Percentiles rank a stretch among this genome's conserved stretches.
These are phyloP conservation scores for Perognathus longimembris DNA, from an alignment of 2,113 vertebrate species.

Conservation along the genomic window DNA sequence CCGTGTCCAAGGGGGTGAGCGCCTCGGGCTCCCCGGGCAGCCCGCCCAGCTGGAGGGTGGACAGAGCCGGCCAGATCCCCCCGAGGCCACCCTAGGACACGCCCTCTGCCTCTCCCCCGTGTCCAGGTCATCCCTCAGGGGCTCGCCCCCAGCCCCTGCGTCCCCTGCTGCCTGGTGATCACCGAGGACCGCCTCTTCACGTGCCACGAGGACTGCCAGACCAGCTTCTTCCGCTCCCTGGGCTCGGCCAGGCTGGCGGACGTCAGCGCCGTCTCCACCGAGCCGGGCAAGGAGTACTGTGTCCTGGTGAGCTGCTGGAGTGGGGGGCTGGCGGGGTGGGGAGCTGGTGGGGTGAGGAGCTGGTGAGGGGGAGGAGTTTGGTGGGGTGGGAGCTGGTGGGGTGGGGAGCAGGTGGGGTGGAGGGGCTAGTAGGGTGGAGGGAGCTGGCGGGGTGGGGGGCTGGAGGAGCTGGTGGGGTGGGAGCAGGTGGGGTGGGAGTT, in stretches of 20 bases:
- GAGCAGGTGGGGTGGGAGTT: conserved; percentile 38
- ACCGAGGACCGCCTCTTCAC: conserved; percentile 92
- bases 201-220: conserved; percentile 98
- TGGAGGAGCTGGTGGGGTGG: no score
- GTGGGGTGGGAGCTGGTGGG: conserved; percentile 9
- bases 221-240: conserved; percentile 96
- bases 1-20: conserved; percentile 97
- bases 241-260: conserved; percentile 89
- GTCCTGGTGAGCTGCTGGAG: conserved; percentile 88
- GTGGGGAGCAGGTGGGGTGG: no score
- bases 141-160: conserved; percentile 90
- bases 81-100: neutral
- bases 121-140: conserved; percentile 95
- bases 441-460: conserved; percentile 36
- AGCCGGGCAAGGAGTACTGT: conserved; percentile 93
- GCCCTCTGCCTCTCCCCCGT: neutral
- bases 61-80: neutral
- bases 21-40: fast-evolving
- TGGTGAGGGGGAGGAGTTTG: no score
- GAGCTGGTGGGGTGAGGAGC: no score
- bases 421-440: fast-evolving
- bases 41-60: fast-evolving
- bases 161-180: conserved; percentile 96
- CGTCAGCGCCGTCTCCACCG: conserved; percentile 86
- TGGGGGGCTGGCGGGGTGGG: no score